Percentiles rank a stretch among this genome's conserved stretches.
Evolutionary conservation across 2,797 vertebrate genomes (phyloP).

Genomic region (Gambusia yucatana): DNA sequence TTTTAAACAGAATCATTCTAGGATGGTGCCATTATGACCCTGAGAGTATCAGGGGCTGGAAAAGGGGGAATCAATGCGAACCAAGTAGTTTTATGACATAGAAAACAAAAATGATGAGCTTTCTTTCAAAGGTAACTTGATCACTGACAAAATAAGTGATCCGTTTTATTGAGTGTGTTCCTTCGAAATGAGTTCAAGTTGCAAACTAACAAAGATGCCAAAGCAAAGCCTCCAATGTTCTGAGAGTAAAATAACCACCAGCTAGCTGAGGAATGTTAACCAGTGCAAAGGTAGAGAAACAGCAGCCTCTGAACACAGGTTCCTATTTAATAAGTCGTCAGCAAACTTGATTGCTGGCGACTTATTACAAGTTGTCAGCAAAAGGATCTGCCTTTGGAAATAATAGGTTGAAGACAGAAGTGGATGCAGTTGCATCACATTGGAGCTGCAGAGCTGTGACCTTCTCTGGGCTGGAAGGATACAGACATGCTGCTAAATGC

Average conservation of each 20-base stretch:
- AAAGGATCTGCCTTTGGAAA: conserved; percentile 28
- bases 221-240: conserved; percentile 34
- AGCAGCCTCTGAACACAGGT: neutral
- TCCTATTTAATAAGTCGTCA: conserved; percentile 9
- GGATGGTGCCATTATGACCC: neutral
- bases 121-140: conserved; percentile 31
- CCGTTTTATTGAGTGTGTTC: neutral
- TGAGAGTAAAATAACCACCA: conserved; percentile 23
- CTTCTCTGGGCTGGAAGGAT: neutral
- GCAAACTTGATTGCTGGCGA: neutral
- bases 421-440: neutral
- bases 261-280: conserved; percentile 29
- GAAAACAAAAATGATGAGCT: conserved; percentile 33
- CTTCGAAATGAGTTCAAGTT: conserved; percentile 59
- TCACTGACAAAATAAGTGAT: conserved; percentile 46
- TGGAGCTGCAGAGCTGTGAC: conserved; percentile 1
- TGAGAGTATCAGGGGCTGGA: neutral
- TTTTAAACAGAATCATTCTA: conserved; percentile 7
- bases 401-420: conserved; percentile 15
- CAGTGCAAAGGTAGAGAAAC: conserved; percentile 22
- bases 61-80: neutral
- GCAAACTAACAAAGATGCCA: conserved; percentile 30
- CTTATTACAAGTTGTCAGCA: neutral
- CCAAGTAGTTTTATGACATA: neutral
- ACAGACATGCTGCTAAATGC: conserved; percentile 10